A percentile compares a stretch with the other conserved stretches of the same genome.
These are phyloP conservation scores for Glossophaga mutica DNA, from an alignment of 2,797 vertebrate genomes.

Conservation along the genomic window DNA sequence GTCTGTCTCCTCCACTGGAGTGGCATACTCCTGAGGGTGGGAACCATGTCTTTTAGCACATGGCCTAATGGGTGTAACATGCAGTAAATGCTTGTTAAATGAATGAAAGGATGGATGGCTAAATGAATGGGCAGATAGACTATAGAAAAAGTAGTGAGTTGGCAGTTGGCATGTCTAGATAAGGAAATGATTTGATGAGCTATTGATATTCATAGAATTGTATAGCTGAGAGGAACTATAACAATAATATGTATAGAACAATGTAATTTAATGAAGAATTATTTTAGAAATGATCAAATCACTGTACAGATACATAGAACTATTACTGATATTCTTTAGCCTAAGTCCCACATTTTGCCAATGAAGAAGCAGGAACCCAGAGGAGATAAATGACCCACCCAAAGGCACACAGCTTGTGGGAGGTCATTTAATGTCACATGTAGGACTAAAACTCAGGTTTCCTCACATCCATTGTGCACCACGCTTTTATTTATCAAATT, in stretches of 20 bases:
- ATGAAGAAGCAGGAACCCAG: neutral
- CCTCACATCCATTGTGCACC: neutral
- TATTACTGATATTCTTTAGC: neutral
- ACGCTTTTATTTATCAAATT: neutral
- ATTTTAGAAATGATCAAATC: neutral
- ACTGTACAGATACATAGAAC: neutral
- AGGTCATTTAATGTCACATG: neutral
- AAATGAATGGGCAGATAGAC: neutral
- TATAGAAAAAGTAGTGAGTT: neutral
- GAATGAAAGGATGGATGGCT: neutral
- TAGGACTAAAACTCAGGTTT: neutral
- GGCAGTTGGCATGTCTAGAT: neutral
- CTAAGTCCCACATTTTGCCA: neutral
- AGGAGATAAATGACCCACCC: neutral
- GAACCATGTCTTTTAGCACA: neutral
- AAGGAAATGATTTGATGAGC: constrained; percentile 18
- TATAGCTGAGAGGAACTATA: neutral
- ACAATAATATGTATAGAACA: neutral
- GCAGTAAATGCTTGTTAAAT: neutral
- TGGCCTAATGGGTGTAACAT: neutral
- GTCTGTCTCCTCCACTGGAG: neutral
- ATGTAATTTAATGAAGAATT: neutral
- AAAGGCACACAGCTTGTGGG: neutral
- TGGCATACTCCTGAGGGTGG: neutral
- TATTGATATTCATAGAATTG: neutral